phyloP scores from a whole-genome alignment of 2,113 vertebrate genomes.

The Solea senegalensis region DNA sequence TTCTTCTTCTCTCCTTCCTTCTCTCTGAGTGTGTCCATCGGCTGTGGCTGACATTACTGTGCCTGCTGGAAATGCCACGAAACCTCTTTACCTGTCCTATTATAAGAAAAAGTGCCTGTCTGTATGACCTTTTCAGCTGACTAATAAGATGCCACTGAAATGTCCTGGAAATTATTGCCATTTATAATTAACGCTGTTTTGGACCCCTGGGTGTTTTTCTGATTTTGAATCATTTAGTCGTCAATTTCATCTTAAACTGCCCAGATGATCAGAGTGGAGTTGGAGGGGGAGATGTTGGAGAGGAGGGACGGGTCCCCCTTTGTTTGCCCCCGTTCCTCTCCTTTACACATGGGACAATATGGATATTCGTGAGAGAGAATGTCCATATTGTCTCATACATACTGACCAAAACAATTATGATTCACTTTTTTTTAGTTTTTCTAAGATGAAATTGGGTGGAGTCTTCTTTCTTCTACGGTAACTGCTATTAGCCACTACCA shows the following conservation, averaged over 20 bases:
- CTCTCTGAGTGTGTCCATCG: constrained; percentile 35
- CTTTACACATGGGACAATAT: not conserved
- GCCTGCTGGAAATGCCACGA: constrained; percentile 49
- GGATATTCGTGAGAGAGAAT: not conserved
- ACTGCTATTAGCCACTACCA: too few species aligned
- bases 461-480: too few species aligned
- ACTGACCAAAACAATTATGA: too few species aligned
- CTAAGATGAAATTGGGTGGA: too few species aligned
- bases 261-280: constrained; percentile 16
- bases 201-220: constrained; percentile 13
- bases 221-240: constrained; percentile 28
- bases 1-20: constrained; percentile 1
- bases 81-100: constrained; percentile 28
- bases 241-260: constrained; percentile 47
- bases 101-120: not conserved
- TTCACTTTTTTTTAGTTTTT: too few species aligned
- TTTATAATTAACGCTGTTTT: constrained; percentile 31
- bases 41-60: constrained; percentile 54
- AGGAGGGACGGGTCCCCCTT: constrained; percentile 36
- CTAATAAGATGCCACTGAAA: not conserved
- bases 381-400: too few species aligned
- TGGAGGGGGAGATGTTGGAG: constrained; percentile 17
- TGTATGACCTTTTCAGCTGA: constrained; percentile 13
- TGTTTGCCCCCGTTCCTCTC: constrained; percentile 24
- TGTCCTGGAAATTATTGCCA: not conserved